Conservation (phyloP, 1,140 invertebrate genomes). For the Anagrus nilaparvatae region DNA sequence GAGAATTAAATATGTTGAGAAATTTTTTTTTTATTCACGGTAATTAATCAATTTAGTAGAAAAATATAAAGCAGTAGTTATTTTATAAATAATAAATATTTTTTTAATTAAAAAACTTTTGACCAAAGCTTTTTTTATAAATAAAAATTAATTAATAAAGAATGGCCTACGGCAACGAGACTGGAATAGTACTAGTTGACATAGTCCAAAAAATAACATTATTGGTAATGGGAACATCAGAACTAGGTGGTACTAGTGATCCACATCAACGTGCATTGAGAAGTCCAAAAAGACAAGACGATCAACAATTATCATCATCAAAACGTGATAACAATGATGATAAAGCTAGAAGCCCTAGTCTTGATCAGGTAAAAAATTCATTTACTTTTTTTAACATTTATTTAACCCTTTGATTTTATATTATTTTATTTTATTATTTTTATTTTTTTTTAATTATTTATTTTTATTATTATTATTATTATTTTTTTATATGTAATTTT, state of each 20-base stretch:
- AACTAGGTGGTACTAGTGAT: slow-evolving; percentile 81
- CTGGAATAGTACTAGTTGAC: slow-evolving; percentile 88
- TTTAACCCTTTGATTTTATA: no score
- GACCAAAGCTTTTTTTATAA: not conserved
- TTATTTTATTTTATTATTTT: no score
- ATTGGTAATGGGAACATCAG: slow-evolving; percentile 71
- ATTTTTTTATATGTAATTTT: no score
- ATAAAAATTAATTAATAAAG: slow-evolving; percentile 44
- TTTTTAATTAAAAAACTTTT: no score
- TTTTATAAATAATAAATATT: no score
- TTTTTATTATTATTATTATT: no score
- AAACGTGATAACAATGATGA: slow-evolving; percentile 47
- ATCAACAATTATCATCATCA: slow-evolving; percentile 22
- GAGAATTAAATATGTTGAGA: no score
- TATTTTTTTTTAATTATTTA: no score
- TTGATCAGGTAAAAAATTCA: slow-evolving; percentile 70
- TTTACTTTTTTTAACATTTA: no score
- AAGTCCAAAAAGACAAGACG: slow-evolving; percentile 63
- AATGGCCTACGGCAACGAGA: slow-evolving; percentile 93
- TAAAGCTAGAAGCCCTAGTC: slow-evolving; percentile 74
- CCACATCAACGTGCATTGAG: slow-evolving; percentile 77
- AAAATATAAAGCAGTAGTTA: no score
- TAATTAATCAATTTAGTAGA: no score
- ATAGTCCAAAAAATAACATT: slow-evolving; percentile 84
- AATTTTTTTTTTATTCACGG: no score